These are phyloP conservation scores for Andrena trimmerana DNA, from an alignment of 2,888 invertebrate species.

Conservation along the genomic window DNA sequence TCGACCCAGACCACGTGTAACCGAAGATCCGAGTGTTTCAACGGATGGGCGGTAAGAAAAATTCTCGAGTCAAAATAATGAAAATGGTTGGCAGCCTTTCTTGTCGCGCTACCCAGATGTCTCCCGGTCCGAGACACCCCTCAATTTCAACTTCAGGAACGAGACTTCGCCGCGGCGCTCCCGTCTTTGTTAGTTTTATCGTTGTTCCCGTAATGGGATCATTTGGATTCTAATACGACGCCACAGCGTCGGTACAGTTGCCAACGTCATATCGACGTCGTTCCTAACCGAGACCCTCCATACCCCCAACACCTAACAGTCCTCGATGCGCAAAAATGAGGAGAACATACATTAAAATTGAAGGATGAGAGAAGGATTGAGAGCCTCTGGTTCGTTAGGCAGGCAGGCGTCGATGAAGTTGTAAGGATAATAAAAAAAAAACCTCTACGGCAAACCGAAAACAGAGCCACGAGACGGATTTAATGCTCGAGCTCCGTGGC, in stretches of 20 bases:
- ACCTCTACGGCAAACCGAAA: no score
- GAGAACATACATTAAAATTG: neutral
- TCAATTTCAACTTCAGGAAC: constrained; percentile 79
- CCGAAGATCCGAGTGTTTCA: constrained; percentile 5
- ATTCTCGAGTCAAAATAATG: constrained; percentile 61
- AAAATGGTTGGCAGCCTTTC: constrained; percentile 57
- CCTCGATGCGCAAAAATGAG: constrained; percentile 19
- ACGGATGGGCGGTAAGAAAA: constrained; percentile 23
- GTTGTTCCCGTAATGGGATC: constrained; percentile 79
- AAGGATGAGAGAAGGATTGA: neutral
- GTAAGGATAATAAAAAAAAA: neutral
- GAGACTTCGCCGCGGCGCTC: constrained; percentile 66
- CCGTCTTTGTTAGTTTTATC: constrained; percentile 80
- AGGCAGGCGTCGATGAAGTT: neutral
- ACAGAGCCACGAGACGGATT: neutral
- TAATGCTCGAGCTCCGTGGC: constrained; percentile 1
- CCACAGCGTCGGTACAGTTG: constrained; percentile 71
- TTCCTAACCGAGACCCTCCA: constrained; percentile 33
- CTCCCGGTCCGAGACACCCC: constrained; percentile 60
- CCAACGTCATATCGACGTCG: constrained; percentile 67
- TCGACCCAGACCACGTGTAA: constrained; percentile 11
- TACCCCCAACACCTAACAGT: neutral
- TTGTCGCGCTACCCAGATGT: constrained; percentile 45
- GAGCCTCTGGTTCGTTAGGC: neutral
- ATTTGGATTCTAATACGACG: constrained; percentile 79